Evolutionary conservation across 2,888 invertebrate genomes (phyloP).

Genomic region (Spodoptera exigua): DNA sequence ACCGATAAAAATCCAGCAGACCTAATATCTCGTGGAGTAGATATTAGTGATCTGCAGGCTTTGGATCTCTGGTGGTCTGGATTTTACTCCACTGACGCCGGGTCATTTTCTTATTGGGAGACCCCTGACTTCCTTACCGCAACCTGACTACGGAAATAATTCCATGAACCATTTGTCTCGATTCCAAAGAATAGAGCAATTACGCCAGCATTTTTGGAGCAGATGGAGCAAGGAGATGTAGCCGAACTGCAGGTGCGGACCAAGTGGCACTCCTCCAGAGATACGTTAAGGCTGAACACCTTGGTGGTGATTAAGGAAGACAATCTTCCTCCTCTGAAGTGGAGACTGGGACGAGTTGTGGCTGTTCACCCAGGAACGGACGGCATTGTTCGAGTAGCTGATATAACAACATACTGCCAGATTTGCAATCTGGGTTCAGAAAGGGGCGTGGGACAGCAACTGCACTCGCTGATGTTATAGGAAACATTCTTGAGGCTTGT

Average conservation of each 20-base stretch:
- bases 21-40: too few relatives aligned
- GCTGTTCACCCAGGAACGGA: not conserved
- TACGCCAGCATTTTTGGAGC: not conserved
- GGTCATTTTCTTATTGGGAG: slow-evolving; percentile 8
- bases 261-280: not conserved
- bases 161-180: not conserved
- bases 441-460: too few relatives aligned
- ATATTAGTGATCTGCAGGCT: slow-evolving; percentile 3
- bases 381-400: not conserved
- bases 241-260: not conserved
- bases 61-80: slow-evolving; percentile 6
- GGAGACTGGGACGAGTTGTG: not conserved
- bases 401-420: too few relatives aligned
- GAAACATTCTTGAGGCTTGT: too few relatives aligned
- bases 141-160: not conserved
- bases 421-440: too few relatives aligned
- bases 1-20: too few relatives aligned
- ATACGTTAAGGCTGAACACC: not conserved
- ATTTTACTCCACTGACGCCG: too few relatives aligned
- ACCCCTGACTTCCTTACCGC: not conserved
- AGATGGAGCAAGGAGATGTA: slow-evolving; percentile 4
- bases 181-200: not conserved
- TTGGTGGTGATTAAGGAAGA: not conserved
- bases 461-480: too few relatives aligned
- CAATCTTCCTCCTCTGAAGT: too few relatives aligned